Evolutionary conservation across 1,140 invertebrate genomes (phyloP).

Genomic region (Euborellia annulipes): DNA sequence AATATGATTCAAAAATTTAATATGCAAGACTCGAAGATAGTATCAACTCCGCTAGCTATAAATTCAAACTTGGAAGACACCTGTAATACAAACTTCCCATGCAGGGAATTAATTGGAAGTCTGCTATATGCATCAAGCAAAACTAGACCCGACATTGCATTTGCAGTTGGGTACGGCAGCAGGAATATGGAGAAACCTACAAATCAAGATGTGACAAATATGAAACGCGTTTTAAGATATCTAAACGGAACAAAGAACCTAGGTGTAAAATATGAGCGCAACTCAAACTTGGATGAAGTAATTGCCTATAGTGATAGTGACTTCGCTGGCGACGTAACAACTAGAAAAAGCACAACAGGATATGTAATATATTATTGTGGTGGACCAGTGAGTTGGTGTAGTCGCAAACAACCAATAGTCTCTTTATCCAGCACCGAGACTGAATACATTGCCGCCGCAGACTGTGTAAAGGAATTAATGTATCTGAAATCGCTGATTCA

Average conservation of each 20-base stretch:
- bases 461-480: conserved; percentile 12
- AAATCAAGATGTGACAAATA: conserved; percentile 14
- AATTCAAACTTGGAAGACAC: not conserved
- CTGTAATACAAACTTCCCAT: conserved; percentile 9
- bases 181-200: conserved; percentile 11
- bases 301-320: conserved; percentile 20
- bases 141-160: conserved; percentile 17
- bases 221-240: conserved; percentile 20
- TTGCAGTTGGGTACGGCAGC: conserved; percentile 10
- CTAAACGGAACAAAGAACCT: conserved; percentile 16
- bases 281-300: not conserved
- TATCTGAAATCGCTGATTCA: not conserved
- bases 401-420: conserved; percentile 15
- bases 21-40: conserved; percentile 1
- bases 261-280: conserved; percentile 9
- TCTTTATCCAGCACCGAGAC: conserved; percentile 19
- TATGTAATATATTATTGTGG: conserved; percentile 18
- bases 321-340: conserved; percentile 17
- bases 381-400: conserved; percentile 19
- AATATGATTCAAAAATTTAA: conserved; percentile 8
- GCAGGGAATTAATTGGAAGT: conserved; percentile 11
- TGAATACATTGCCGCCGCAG: conserved; percentile 18
- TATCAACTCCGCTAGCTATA: conserved; percentile 3
- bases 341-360: conserved; percentile 20
- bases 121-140: too few relatives aligned